phyloP scores from a whole-genome alignment of 1,140 invertebrate genomes.

The Probaryconus sp. region DNA sequence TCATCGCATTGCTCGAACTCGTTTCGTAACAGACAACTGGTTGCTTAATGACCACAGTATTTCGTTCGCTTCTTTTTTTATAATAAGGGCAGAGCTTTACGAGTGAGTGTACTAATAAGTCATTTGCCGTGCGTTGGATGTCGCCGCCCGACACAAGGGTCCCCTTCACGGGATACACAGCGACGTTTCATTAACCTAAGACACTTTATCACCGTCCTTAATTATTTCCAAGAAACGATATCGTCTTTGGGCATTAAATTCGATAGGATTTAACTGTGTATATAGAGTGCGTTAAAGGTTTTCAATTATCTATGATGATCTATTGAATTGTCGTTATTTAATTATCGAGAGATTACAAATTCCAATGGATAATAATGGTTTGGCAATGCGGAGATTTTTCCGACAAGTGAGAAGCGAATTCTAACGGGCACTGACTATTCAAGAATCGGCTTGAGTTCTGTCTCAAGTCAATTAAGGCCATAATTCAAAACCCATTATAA shows the following conservation, averaged over 20 bases:
- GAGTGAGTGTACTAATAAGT: conserved; percentile 61
- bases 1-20: conserved; percentile 24
- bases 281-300: too few relatives aligned
- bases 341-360: too few relatives aligned
- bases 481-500: too few relatives aligned
- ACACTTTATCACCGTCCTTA: conserved; percentile 58
- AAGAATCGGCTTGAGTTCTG: too few relatives aligned
- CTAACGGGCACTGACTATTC: too few relatives aligned
- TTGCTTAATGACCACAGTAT: conserved; percentile 44
- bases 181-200: conserved; percentile 60
- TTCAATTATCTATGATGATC: too few relatives aligned
- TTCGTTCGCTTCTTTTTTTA: conserved; percentile 53
- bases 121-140: conserved; percentile 55
- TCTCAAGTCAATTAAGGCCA: too few relatives aligned
- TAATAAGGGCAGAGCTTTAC: conserved; percentile 46
- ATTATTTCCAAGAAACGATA: conserved; percentile 58
- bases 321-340: too few relatives aligned
- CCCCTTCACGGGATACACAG: conserved; percentile 40
- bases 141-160: conserved; percentile 52
- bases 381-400: too few relatives aligned
- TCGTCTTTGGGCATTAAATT: conserved; percentile 22
- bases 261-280: background rate
- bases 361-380: too few relatives aligned
- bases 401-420: too few relatives aligned
- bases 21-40: conserved; percentile 42